Evolutionary conservation across 2,888 invertebrate species (phyloP).

Genomic region (Agonopterix alstromeriana): DNA sequence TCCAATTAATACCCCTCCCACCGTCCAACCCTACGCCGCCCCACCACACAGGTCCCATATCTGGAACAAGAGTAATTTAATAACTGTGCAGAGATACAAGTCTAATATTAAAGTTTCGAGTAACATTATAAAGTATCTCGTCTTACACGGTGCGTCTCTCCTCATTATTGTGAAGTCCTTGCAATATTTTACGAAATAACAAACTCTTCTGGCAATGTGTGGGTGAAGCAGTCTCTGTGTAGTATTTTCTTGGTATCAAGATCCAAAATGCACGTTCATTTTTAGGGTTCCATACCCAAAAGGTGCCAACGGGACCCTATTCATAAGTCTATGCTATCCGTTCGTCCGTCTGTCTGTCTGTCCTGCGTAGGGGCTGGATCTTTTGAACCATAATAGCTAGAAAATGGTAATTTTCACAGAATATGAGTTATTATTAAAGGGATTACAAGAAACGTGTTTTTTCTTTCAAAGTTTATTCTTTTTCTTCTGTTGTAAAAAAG

Average conservation of each 20-base stretch:
- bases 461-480: neutral
- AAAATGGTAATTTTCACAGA: neutral
- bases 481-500: too few species aligned
- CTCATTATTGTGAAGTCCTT: too few species aligned
- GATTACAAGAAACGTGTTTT: neutral
- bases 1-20: conserved; percentile 1
- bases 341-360: neutral
- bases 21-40: neutral
- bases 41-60: neutral
- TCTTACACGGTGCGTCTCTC: too few species aligned
- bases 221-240: too few species aligned
- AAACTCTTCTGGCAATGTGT: too few species aligned
- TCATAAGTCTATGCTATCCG: neutral
- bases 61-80: too few species aligned
- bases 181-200: too few species aligned
- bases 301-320: neutral
- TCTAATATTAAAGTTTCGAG: too few species aligned
- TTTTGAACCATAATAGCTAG: neutral
- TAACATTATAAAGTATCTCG: too few species aligned
- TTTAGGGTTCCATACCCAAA: neutral
- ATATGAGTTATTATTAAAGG: too few species aligned
- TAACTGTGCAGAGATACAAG: too few species aligned
- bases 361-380: neutral
- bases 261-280: neutral
- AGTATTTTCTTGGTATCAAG: neutral